phyloP scores from a whole-genome alignment of 2,113 vertebrate species.

The Pycnonotus jocosus region DNA sequence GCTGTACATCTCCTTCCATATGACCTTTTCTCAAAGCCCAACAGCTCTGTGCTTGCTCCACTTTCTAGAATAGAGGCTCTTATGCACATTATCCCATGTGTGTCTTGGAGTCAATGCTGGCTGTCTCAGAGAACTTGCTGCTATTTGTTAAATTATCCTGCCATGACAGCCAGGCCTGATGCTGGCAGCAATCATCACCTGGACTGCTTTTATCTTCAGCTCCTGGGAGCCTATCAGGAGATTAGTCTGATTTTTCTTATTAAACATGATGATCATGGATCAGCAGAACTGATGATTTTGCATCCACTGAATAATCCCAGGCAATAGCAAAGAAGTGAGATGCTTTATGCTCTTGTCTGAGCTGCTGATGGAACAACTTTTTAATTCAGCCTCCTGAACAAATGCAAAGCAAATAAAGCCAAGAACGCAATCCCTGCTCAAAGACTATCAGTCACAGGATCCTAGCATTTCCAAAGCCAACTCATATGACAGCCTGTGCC shows the following conservation, averaged over 20 bases:
- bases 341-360: not conserved
- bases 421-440: not conserved
- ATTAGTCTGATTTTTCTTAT: not conserved
- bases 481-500: not conserved
- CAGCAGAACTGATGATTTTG: slow-evolving; percentile 9
- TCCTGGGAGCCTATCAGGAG: not conserved
- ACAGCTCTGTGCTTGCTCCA: not conserved
- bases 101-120: not conserved
- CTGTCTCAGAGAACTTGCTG: not conserved
- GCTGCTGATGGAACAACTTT: slow-evolving; percentile 26
- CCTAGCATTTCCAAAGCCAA: not conserved
- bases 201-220: not conserved
- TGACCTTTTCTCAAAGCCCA: not conserved
- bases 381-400: slow-evolving; percentile 5
- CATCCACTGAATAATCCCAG: not conserved
- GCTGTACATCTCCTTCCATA: not conserved
- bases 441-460: not conserved
- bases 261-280: not conserved
- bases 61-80: not conserved
- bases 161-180: not conserved
- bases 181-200: not conserved
- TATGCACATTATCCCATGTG: fast-evolving
- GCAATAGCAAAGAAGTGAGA: not conserved
- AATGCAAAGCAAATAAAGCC: slow-evolving; percentile 5
- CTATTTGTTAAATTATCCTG: not conserved